Evolutionary conservation across 2,888 invertebrate genomes (phyloP), one percentile per base, ranked within the genome.

Genomic region (Pachliopta kotzebuea): DNA sequence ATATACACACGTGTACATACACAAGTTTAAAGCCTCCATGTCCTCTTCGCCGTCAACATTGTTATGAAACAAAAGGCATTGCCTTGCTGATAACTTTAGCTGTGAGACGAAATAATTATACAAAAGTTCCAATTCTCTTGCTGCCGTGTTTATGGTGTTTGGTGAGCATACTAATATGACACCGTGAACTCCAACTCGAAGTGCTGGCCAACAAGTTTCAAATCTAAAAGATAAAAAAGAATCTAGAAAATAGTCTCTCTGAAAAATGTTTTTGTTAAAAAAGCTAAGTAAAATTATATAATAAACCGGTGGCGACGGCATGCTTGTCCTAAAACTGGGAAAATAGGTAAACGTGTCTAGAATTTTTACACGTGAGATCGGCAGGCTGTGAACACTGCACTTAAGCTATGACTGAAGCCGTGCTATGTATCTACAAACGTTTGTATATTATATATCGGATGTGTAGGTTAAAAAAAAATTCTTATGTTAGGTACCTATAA

Each of bases 171-270:
- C 95, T 68, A 96, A 92, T 67, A 96, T 92, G 9, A 95, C 93
- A 9, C 96, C 96, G 69, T 94, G 92, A 0, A 94, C 91, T 69
- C 94, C 94, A 69, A 93, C 86, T 55, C 95, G 93, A 67, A 96
- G 92, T 0, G 95, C 95, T 37, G 96, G 95, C 96, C 96, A 96
- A 75, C 96, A 96, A 11, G 93, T 91, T 78, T 95, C 94, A 84
- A 93, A 96, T 76, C 96, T 96, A 73, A 58, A 81, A 80, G 62
- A 52, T 18, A 60, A 55, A 57, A 24, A 29, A 58, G n/a, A 29
- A 21, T 52, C 50, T n/a, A 18, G 14, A 37, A 37, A 14, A 37
- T 14, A 37, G 4, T 45, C n/a, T 37, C 37, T 11, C 11, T 37
- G 11, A 17, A 11, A 37, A 37, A 11, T 9, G 11, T 4, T 37